Base-by-base conservation (phyloP, 1,140 invertebrate species). In the Zaprionus davidi region DNA sequence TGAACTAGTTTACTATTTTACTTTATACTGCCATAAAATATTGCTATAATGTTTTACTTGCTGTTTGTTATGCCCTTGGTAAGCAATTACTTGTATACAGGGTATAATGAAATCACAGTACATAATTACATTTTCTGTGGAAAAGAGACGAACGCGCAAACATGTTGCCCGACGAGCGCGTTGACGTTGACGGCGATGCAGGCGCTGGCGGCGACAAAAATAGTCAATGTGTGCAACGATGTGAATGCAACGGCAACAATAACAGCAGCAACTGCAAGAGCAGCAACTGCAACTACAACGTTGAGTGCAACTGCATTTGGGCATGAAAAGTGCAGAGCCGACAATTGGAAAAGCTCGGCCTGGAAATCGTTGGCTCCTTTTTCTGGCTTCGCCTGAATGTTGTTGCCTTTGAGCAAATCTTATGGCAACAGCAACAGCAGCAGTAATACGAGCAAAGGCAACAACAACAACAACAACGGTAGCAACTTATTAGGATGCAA, bases 401-500 rank as follows among this genome's bases (percentile, higher is more conserved):
- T 82, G 65, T 62, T 62, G 31, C 20, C 56, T 20, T 55, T 75
- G 81, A 77, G 81, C 81, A 81, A 84, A 84, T 84, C 80, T 79
- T 83, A 76, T 76, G 75, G 62, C 76, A 81, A 65, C 60, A 64
- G 17, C 49, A 67, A 22, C 60, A 74, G 28, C 24, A 63, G 20
- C 58, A 17, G 3, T 9, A 59, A 34, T 26, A 63, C n/a, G 60
- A 63, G 15, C 57, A 71, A 31, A 26, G 24, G 24, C 63, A 59
- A 31, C 76, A 71, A 58, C 38, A 31, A 15, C 56, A 34, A 36
- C 31, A 55, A 38, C 62, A 69, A 44, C 36, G 59, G 36, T 58
- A 73, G 26, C 65, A 41, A 55, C 72, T 90, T 78, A 90, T 91
- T 88, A 84, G 79, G 82, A 92, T 92, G 90, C 90, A 87, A 82